Evolutionary conservation across 2,888 invertebrate species (phyloP).

Genomic region (Monopis laevigella): DNA sequence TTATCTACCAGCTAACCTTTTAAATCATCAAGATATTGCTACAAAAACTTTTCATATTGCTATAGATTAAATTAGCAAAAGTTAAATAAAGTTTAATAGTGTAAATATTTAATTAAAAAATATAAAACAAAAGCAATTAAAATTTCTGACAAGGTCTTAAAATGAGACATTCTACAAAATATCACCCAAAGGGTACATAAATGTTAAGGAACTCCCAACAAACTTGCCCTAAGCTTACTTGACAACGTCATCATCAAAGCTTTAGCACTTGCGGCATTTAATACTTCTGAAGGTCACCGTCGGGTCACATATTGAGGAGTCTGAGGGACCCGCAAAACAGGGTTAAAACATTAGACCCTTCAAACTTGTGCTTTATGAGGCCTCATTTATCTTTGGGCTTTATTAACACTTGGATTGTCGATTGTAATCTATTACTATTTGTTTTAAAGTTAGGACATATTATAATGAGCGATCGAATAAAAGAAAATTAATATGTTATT

Average conservation of each 20-base stretch:
- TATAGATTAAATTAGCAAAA: no score
- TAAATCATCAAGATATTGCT: no score
- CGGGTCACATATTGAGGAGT: constrained; percentile 9
- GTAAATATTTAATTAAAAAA: no score
- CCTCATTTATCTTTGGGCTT: constrained; percentile 4
- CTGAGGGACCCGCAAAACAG: constrained; percentile 8
- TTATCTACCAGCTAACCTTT: no score
- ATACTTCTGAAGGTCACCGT: constrained; percentile 6
- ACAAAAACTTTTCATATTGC: no score
- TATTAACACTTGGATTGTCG: constrained; percentile 4
- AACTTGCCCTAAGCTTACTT: neutral
- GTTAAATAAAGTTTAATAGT: no score
- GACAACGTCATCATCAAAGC: neutral
- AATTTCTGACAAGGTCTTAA: no score
- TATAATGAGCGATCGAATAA: neutral
- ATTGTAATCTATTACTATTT: constrained; percentile 4
- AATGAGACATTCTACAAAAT: no score
- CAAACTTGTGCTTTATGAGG: constrained; percentile 4
- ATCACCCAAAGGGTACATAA: neutral
- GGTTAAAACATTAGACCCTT: constrained; percentile 12
- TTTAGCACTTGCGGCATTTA: constrained; percentile 5
- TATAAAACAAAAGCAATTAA: no score
- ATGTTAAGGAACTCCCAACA: neutral
- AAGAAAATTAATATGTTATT: neutral
- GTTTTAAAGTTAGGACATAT: neutral